These are phyloP conservation scores for Hydrophis major DNA, from an alignment of 2,797 vertebrate genomes.

Conservation along the genomic window DNA sequence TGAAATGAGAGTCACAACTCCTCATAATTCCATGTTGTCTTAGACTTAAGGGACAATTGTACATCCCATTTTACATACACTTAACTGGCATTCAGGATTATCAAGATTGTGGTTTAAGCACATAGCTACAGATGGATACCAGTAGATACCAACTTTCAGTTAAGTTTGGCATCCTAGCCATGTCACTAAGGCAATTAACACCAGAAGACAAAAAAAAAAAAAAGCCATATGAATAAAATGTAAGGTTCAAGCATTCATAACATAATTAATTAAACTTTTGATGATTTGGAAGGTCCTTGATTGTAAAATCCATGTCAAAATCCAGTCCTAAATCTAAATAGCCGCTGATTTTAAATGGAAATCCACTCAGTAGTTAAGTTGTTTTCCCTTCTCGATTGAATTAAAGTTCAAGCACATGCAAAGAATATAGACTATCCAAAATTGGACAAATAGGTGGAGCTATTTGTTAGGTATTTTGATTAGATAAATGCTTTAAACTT, in stretches of 20 bases:
- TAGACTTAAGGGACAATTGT: not conserved
- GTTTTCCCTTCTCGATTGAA: not conserved
- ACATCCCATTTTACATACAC: not conserved
- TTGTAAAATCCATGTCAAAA: not conserved
- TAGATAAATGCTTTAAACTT: not conserved
- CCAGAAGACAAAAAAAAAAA: not conserved
- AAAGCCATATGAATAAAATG: not conserved
- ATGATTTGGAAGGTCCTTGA: not conserved
- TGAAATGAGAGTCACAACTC: not conserved
- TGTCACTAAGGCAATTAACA: not conserved
- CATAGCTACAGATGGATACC: not conserved
- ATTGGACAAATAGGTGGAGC: not conserved
- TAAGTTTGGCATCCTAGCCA: not conserved
- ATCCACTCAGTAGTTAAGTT: not conserved
- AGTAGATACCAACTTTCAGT: not conserved
- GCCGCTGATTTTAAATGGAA: not conserved
- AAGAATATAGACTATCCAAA: not conserved
- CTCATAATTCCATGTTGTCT: not conserved
- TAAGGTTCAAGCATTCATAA: not conserved
- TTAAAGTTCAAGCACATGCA: not conserved
- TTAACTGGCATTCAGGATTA: not conserved
- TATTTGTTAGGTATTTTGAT: not conserved
- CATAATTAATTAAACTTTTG: not conserved
- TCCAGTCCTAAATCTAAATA: not conserved
- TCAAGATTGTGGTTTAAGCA: not conserved